A percentile compares a stretch with the other conserved stretches of the same genome.
phyloP scores from a whole-genome alignment of 2,797 vertebrate species.

The Glossophaga mutica region DNA sequence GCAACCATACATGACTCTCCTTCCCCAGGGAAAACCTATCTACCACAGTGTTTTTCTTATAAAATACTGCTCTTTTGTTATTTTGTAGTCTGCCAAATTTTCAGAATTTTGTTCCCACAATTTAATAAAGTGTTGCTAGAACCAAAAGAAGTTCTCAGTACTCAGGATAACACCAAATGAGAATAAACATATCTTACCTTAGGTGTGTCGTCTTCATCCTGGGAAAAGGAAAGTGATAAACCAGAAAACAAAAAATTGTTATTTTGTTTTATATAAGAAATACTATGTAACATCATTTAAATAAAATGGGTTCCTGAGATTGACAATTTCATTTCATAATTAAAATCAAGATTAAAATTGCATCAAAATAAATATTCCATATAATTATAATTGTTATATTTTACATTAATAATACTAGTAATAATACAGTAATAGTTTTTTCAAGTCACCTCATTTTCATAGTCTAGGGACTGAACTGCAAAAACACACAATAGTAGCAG shows the following conservation, averaged over 20 bases:
- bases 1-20: neutral
- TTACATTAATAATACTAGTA: constrained; percentile 11
- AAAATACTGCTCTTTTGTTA: neutral
- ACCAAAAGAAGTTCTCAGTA: constrained; percentile 32
- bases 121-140: neutral
- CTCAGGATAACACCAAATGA: neutral
- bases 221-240: constrained; percentile 39
- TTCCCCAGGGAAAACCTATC: neutral
- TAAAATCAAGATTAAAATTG: neutral
- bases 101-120: neutral
- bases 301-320: neutral
- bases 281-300: neutral
- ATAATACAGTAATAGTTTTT: constrained; percentile 43
- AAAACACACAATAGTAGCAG: constrained; percentile 83
- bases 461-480: constrained; percentile 64
- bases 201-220: neutral
- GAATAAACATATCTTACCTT: constrained; percentile 58
- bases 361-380: neutral
- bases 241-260: constrained; percentile 38
- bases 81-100: neutral
- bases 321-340: neutral
- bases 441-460: constrained; percentile 77
- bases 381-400: neutral
- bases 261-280: constrained; percentile 10
- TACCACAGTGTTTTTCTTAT: neutral